phyloP scores from a whole-genome alignment of 2,888 invertebrate genomes.

The Ecdyonurus torrentis region DNA sequence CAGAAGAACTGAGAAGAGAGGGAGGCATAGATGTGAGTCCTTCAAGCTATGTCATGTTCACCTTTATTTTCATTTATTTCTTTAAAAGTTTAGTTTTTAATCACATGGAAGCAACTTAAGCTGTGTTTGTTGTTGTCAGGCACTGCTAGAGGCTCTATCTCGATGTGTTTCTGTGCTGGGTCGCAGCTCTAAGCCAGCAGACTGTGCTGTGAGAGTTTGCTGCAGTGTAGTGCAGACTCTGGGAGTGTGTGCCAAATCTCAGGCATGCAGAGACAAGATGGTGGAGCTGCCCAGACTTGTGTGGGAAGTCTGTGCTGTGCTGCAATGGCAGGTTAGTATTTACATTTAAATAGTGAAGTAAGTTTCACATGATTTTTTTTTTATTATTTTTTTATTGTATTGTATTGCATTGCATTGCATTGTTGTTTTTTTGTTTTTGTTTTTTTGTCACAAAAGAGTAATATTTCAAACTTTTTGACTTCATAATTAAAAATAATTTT shows the following conservation, averaged over 20 bases:
- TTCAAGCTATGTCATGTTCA: too few relatives aligned
- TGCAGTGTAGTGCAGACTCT: conserved; percentile 81
- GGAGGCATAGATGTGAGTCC: conserved; percentile 64
- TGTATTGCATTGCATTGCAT: neutral
- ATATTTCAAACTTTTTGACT: neutral
- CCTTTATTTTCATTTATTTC: too few relatives aligned
- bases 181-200: conserved; percentile 54
- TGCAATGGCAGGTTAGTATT: conserved; percentile 66
- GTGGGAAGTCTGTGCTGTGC: conserved; percentile 66
- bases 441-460: neutral
- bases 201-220: conserved; percentile 80
- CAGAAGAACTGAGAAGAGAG: conserved; percentile 90
- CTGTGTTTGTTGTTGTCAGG: conserved; percentile 24
- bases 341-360: conserved; percentile 6
- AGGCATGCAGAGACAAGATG: conserved; percentile 72
- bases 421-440: too few relatives aligned
- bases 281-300: conserved; percentile 76
- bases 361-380: conserved; percentile 6
- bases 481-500: neutral
- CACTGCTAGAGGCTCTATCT: conserved; percentile 76
- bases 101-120: neutral
- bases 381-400: conserved; percentile 5
- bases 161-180: conserved; percentile 86
- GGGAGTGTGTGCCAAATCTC: conserved; percentile 90
- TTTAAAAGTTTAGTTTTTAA: too few relatives aligned